phyloP scores from a whole-genome alignment of 2,797 vertebrate genomes.

The Poeciliopsis paucimaculata region DNA sequence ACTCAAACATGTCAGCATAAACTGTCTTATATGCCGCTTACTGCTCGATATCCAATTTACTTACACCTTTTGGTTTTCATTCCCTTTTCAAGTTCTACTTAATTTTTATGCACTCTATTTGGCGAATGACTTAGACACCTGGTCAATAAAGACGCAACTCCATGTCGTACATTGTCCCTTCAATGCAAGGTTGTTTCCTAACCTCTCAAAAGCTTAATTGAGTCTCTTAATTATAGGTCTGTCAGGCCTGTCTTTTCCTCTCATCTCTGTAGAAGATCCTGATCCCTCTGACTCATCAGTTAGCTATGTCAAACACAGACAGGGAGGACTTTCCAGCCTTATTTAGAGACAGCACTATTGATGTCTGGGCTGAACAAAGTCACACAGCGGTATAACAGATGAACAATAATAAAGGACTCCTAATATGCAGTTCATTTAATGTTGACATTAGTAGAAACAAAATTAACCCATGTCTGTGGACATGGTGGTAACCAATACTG shows the following conservation, averaged over 20 bases:
- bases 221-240: constrained; percentile 85
- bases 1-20: constrained; percentile 19
- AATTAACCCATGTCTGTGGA: constrained; percentile 2
- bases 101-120: constrained; percentile 1
- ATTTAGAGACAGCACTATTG: constrained; percentile 68
- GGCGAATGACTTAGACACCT: constrained; percentile 14
- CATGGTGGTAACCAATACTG: constrained; percentile 24
- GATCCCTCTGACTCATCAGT: constrained; percentile 81
- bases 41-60: neutral
- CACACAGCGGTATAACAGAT: constrained; percentile 35
- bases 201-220: constrained; percentile 82
- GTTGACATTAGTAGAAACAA: neutral
- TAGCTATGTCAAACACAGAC: constrained; percentile 74
- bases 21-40: constrained; percentile 27
- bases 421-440: constrained; percentile 28
- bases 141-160: constrained; percentile 40
- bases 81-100: constrained; percentile 34
- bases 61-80: constrained; percentile 11
- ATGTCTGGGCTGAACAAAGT: constrained; percentile 62
- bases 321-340: constrained; percentile 65
- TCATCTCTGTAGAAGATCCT: constrained; percentile 80
- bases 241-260: constrained; percentile 77
- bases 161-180: constrained; percentile 43
- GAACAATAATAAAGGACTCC: constrained; percentile 18
- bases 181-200: constrained; percentile 67